A percentile compares a stretch with the other conserved stretches of the same genome.
Evolutionary conservation across 1,140 invertebrate species (phyloP).

Genomic region (Mylabris phalerata): DNA sequence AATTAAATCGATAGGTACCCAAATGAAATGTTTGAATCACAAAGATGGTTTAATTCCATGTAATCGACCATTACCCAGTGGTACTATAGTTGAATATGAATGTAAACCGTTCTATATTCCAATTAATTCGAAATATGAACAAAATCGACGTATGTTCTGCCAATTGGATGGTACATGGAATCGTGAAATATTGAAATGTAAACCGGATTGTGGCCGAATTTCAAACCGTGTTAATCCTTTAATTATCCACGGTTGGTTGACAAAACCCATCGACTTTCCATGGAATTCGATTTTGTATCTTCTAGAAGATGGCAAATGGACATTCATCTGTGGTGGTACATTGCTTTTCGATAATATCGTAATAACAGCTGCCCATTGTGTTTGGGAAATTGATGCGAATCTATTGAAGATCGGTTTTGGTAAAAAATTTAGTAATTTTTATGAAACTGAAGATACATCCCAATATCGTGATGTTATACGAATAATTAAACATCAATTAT

Average conservation of each 20-base stretch:
- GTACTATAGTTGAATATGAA: slow-evolving; percentile 34
- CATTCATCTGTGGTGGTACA: slow-evolving; percentile 44
- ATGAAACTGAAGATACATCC: slow-evolving; percentile 27
- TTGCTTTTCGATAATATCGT: slow-evolving; percentile 40
- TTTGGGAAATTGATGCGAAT: slow-evolving; percentile 39
- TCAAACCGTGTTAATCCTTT: slow-evolving; percentile 27
- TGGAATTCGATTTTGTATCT: slow-evolving; percentile 44
- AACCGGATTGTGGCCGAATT: slow-evolving; percentile 23
- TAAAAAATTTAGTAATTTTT: slow-evolving; percentile 39
- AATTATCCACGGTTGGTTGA: slow-evolving; percentile 40
- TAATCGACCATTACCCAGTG: slow-evolving; percentile 29
- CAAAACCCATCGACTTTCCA: slow-evolving; percentile 27
- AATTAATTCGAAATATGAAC: slow-evolving; percentile 23
- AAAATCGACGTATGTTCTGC: slow-evolving; percentile 31
- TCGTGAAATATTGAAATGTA: slow-evolving; percentile 37
- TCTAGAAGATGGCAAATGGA: slow-evolving; percentile 37
- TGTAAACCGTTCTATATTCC: slow-evolving; percentile 38
- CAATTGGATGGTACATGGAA: slow-evolving; percentile 43
- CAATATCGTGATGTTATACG: slow-evolving; percentile 35
- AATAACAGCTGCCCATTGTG: slow-evolving; percentile 45
- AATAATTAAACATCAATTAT: slow-evolving; percentile 39
- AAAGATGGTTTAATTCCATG: slow-evolving; percentile 34
- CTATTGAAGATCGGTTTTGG: slow-evolving; percentile 39
- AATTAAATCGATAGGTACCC: slow-evolving; percentile 1
- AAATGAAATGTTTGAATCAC: slow-evolving; percentile 30